A percentile compares a stretch with the other conserved stretches of the same genome.
These are phyloP conservation scores for Asarcornis scutulata DNA, from an alignment of 2,113 vertebrate genomes.

Conservation along the genomic window DNA sequence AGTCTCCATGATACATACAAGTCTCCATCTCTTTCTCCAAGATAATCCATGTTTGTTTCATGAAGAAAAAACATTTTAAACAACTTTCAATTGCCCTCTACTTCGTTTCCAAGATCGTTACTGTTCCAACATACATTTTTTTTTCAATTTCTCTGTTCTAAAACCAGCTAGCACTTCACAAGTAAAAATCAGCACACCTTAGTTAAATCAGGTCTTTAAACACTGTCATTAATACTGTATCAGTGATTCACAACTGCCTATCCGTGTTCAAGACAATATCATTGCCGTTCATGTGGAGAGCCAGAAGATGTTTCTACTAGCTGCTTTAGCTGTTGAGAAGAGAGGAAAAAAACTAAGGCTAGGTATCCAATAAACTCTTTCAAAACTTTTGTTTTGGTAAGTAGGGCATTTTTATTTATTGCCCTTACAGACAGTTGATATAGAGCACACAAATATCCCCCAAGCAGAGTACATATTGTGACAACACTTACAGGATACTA, in stretches of 20 bases:
- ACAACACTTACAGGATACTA: neutral
- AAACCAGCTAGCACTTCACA: neutral
- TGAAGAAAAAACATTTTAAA: neutral
- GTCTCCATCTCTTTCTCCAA: neutral
- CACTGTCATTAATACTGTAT: neutral
- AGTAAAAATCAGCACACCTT: neutral
- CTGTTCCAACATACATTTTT: neutral
- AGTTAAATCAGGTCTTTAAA: neutral
- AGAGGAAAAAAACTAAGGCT: too few species aligned
- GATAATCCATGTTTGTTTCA: neutral
- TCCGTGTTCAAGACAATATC: neutral
- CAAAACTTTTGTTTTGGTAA: too few species aligned
- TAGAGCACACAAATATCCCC: too few species aligned
- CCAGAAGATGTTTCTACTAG: too few species aligned
- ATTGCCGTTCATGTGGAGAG: neutral
- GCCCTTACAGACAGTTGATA: too few species aligned
- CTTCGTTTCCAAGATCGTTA: neutral
- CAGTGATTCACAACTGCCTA: neutral
- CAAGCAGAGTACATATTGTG: neutral
- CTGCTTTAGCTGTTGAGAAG: too few species aligned
- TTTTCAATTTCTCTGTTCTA: neutral
- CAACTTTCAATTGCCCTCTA: neutral
- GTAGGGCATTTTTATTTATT: too few species aligned
- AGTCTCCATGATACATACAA: neutral
- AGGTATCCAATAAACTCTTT: too few species aligned